Base-by-base conservation (phyloP, 2,888 invertebrate species). In the Meteorus colon region DNA sequence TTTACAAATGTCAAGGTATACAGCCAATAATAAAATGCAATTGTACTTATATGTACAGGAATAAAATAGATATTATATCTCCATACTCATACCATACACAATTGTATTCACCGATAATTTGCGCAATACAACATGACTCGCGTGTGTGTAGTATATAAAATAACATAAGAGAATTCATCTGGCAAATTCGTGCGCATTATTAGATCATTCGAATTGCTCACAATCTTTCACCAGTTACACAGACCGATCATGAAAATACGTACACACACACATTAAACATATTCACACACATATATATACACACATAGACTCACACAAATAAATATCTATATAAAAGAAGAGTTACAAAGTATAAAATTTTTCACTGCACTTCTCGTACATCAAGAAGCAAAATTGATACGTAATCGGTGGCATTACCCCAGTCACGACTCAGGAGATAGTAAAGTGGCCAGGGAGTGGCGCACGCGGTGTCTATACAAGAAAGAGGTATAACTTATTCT, bases 1-100 rank as follows among this genome's bases (percentile, higher is more conserved):
- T 83, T 82, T 75, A 79, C 73, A 84, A 84, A 82, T 82, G 83
- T 83, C 84, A 81, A 80, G 81, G 82, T 80, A 81, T 80, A 77
- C 75, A 60, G 74, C 24, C 19, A 55, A 55, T 55, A 55, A 51
- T 45, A 34, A 55, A 73, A 68, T 62, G 62, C 29, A 76, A 78
- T 68, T 74, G 70, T 66, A 66, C 55, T 37, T 69, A 45, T 48
- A 67, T 63, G 55, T 55, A 55, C 55, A 55, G 2, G n/a, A 51
- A 60, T 65, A 69, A 41, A 41, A 12, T 29, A 69, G 69, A 71
- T 63, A 73, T 72, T 63, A 73, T 72, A 75, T 75, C 29, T 60
- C 74, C 41, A 41, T 41, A 6, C 12, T 10, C 41, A 41, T 41
- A 41, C 41, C 12, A 41, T 41, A 73, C 63, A 72, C 41, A 68